Base-by-base conservation (phyloP, 2,113 vertebrate species). In the Cromileptes altivelis region DNA sequence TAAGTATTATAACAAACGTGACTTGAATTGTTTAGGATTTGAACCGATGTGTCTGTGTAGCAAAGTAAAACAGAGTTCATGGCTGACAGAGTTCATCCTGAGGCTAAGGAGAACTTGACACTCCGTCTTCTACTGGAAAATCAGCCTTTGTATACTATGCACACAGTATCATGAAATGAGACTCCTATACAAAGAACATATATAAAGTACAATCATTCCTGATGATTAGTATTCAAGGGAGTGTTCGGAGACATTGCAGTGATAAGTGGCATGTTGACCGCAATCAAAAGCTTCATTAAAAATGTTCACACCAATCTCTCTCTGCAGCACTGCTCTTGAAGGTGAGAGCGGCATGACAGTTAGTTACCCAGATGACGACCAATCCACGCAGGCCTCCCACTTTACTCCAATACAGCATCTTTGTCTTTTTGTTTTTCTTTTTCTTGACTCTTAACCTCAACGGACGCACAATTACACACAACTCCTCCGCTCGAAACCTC, bases 251-350 rank as follows among this genome's bases (percentile, higher is more conserved):
- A 60, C 78, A 33, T 70, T 67, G 75, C 45, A 56, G n/a, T 37
- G 65, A 37, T 84, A 81, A 82, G 80, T 68, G 70, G n/a, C 15
- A 70, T 47, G 70, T 71, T 88, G 56, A 84, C 78, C 70, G n/a
- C 77, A 73, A 84, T 88, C 86, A 84, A 70, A 86, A 57, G 69
- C 58, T 13, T 85, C 68, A 88, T 86, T 88, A 86, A 40, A 74
- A n/a, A 58, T 37, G 19, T 80, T 82, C 86, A 88, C 79, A 85
- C 75, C 60, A 69, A 70, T 71, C 58, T 74, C 57, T 53, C 58
- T 57, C 21, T 33, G 56, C 47, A n/a, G 23, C 37, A 25, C 30
- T 19, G 61, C 37, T 84, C 68, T 62, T 27, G 42, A 82, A 80
- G 67, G 76, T 78, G 50, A 78, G 56, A 65, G 74, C 40, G 27